These are phyloP conservation scores for Campoletis sonorensis DNA, from an alignment of 1,140 invertebrate genomes.

Conservation along the genomic window DNA sequence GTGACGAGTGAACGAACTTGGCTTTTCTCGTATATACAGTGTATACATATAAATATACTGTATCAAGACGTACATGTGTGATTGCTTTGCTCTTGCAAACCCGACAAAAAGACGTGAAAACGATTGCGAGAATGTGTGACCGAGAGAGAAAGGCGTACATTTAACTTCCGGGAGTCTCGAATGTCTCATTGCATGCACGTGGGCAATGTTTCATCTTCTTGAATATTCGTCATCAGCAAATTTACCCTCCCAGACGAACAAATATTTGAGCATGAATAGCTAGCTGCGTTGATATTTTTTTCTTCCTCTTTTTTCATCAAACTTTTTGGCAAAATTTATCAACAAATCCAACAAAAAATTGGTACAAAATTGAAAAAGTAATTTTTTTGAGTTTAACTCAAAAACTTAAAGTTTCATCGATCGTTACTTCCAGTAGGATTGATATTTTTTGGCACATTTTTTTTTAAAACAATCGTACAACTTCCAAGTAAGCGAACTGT, in stretches of 20 bases:
- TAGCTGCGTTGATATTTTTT: no score
- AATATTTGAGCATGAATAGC: background rate
- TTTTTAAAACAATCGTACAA: no score
- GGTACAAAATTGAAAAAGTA: no score
- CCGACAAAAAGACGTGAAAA: background rate
- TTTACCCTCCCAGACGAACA: background rate
- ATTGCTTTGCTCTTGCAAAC: background rate
- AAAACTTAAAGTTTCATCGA: no score
- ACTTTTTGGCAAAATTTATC: no score
- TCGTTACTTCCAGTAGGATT: no score
- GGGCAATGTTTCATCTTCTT: background rate
- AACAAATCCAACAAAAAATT: no score
- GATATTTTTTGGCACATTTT: no score
- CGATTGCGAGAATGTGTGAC: background rate
- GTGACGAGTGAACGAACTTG: constrained; percentile 56
- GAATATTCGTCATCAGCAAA: background rate
- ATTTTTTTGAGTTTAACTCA: no score
- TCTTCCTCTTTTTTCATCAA: no score
- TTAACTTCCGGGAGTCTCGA: background rate
- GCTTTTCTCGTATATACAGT: background rate
- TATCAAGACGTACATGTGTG: background rate
- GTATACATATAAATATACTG: background rate
- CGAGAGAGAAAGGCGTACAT: constrained; percentile 6
- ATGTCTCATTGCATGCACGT: constrained; percentile 6
- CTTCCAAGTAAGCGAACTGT: no score